These are phyloP conservation scores for Muricea muricata DNA, from an alignment of 92 coral and sea anemone genomes.

Conservation along the genomic window DNA sequence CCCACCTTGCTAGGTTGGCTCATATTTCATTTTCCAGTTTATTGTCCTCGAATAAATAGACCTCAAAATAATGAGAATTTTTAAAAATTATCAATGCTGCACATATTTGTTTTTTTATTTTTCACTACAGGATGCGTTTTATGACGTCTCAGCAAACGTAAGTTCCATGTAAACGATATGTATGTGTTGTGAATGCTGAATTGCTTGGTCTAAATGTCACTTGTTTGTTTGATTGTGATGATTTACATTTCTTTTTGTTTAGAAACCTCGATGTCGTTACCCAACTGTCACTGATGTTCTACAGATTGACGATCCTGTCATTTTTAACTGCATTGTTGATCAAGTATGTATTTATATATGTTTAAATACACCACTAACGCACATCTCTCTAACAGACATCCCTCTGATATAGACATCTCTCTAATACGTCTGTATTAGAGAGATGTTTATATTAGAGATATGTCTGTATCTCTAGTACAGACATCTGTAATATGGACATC, in stretches of 20 bases:
- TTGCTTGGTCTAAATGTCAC: background rate
- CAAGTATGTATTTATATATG: slow-evolving; percentile 64
- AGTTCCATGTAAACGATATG: slow-evolving; percentile 54
- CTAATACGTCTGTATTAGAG: background rate
- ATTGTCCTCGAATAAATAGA: no score
- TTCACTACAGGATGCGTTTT: slow-evolving; percentile 53
- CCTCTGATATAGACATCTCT: background rate
- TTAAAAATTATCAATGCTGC: background rate
- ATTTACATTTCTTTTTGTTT: slow-evolving; percentile 2
- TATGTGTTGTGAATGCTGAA: background rate
- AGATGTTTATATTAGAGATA: no score
- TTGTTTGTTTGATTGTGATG: background rate
- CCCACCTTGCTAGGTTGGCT: no score
- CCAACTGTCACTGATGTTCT: slow-evolving; percentile 86
- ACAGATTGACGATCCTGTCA: slow-evolving; percentile 80
- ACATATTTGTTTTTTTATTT: background rate
- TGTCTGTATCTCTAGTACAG: no score
- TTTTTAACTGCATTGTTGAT: slow-evolving; percentile 90
- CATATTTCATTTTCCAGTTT: no score
- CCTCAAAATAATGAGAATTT: no score
- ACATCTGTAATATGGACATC: no score
- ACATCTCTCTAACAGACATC: background rate
- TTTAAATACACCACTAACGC: background rate
- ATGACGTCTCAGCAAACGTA: slow-evolving; percentile 79
- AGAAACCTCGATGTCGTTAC: slow-evolving; percentile 84